These are phyloP conservation scores for Aethes cnicana DNA, from an alignment of 2,888 invertebrate species.

Conservation along the genomic window DNA sequence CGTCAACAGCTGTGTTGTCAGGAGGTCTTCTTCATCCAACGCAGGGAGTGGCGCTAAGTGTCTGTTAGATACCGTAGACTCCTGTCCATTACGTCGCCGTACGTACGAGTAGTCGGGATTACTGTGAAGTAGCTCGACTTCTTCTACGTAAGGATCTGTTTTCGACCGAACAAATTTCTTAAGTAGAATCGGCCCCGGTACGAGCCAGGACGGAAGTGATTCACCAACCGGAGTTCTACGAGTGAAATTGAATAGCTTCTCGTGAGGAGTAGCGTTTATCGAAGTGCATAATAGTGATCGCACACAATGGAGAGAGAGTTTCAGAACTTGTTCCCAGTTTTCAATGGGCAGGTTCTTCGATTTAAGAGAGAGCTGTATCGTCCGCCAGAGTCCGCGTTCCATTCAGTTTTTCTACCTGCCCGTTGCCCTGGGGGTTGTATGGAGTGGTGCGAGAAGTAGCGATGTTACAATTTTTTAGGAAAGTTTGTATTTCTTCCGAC, in stretches of 20 bases:
- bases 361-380: neutral
- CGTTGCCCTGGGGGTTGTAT: constrained; percentile 2
- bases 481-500: constrained; percentile 2
- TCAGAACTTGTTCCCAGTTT: too few species aligned
- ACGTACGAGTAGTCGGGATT: constrained; percentile 15
- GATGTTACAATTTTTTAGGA: constrained; percentile 6
- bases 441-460: constrained; percentile 8
- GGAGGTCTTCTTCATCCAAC: neutral
- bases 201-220: constrained; percentile 1
- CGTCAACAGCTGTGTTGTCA: neutral
- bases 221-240: neutral
- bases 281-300: constrained; percentile 2
- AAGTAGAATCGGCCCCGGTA: neutral
- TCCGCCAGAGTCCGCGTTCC: constrained; percentile 3
- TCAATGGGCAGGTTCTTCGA: neutral
- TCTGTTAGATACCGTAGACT: constrained; percentile 4
- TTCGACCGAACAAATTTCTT: constrained; percentile 24
- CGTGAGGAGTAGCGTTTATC: constrained; percentile 9
- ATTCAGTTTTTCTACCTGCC: constrained; percentile 1
- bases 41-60: neutral
- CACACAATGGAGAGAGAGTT: neutral
- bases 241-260: neutral
- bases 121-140: constrained; percentile 9
- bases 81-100: constrained; percentile 9
- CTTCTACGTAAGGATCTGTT: constrained; percentile 11